phyloP scores from a whole-genome alignment of 2,888 invertebrate genomes.

The Amphipyra berbera region DNA sequence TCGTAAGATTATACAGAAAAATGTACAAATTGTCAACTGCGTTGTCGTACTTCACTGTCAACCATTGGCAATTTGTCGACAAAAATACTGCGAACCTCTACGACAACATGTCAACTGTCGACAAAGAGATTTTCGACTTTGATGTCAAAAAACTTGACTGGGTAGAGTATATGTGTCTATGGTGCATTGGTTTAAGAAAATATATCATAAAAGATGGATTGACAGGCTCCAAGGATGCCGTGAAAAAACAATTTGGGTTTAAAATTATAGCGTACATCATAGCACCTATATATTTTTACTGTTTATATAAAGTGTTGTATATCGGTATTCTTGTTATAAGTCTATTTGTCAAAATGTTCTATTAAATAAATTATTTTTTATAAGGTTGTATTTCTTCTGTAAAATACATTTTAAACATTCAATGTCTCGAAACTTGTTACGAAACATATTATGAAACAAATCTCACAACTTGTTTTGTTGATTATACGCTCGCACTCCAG shows the following conservation, averaged over 20 bases:
- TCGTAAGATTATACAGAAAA: conserved; percentile 55
- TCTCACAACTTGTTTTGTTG: too few species aligned
- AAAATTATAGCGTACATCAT: conserved; percentile 24
- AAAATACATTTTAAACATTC: too few species aligned
- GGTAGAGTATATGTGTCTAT: conserved; percentile 44
- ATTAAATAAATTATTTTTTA: neutral
- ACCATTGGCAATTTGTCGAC: conserved; percentile 63
- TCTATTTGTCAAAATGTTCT: neutral
- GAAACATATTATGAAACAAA: too few species aligned
- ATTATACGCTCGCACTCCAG: too few species aligned
- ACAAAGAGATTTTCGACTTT: conserved; percentile 63
- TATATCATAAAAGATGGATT: conserved; percentile 62
- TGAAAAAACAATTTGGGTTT: conserved; percentile 51
- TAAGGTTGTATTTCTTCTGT: too few species aligned
- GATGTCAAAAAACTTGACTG: conserved; percentile 55
- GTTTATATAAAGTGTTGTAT: conserved; percentile 23
- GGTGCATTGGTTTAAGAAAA: conserved; percentile 61
- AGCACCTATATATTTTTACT: conserved; percentile 14
- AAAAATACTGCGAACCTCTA: conserved; percentile 50
- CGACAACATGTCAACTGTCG: conserved; percentile 45
- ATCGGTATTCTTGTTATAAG: conserved; percentile 9
- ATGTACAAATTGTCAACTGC: conserved; percentile 55
- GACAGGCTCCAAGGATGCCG: conserved; percentile 34
- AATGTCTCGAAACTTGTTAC: too few species aligned
- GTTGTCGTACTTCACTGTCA: conserved; percentile 50